Evolutionary conservation across 2,797 vertebrate genomes (phyloP), one percentile per base, ranked within the genome.

Genomic region (Glyptemys insculpta): DNA sequence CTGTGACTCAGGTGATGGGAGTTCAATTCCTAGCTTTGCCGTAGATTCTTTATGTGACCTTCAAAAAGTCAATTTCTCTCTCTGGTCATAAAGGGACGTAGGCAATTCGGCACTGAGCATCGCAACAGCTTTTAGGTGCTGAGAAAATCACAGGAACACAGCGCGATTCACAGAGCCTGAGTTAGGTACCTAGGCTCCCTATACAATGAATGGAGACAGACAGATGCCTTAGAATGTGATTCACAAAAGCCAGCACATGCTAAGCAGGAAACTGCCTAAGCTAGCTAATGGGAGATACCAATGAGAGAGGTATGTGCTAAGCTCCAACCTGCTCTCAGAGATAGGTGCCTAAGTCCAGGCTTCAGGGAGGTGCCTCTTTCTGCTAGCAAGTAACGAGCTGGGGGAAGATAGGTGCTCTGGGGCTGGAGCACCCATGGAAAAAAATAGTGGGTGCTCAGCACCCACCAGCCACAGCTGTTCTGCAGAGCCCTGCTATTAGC

Each of bases 1-100:
- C 41, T 76, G 23, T 44, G 23, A 76, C 23, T 76, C 25, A 15
- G 72, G 41, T 12, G 41, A 27, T 47, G 23, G 37, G 25, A 5
- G 41, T 94, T 87, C 78, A 52, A 4, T 5, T 10, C 27, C 84
- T 23, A 49, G 47, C 79, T 2, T 53, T 93, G 86, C 49, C 81
- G 16, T 56, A 34, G 44, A 6, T 27, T 50, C n/a, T 83, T 85
- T 52, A 15, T 49, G 25, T 0, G 0, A 1, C 0, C 59, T 56
- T 0, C 0, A 18, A 44, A 91, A 19, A 1, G 56, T 65, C 81
- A 23, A 68, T 89, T 86, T 53, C 57, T 4, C 0, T 80, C 90
- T 87, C 34, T 68, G 65, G n/a, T 68, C n/a, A 68, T n/a, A 68
- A n/a, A 37, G 65, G n/a, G 34, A 68, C 9, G 11, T 68, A 21